Base-by-base conservation (phyloP, 2,797 vertebrate species). In the Rhabdomys pumilio region DNA sequence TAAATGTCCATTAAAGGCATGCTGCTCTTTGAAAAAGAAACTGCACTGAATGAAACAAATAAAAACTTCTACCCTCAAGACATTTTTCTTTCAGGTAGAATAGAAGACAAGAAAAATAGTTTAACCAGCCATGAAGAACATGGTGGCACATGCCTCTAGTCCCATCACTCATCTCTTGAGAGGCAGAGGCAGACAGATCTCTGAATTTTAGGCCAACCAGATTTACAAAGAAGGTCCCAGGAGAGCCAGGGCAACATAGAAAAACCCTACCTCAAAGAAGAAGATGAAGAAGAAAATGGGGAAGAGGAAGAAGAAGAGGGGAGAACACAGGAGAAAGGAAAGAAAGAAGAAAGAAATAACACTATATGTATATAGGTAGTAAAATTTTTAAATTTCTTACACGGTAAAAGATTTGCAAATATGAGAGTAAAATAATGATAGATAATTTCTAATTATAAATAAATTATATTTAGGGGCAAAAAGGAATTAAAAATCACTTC, bases 401-500 rank as follows among this genome's bases (percentile, higher is more conserved):
- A 8, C 53, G 80, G 81, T 94, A 53, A 1, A 94, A 81, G 41
- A 90, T 83, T 9, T 89, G 17, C n/a, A 91, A 87, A 7, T 24
- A 88, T 63, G 47, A 19, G 84, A 86, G 6, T 26, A 41, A 97
- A 93, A 75, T 22, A 82, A 59, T 77, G n/a, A 81, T 53, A 3
- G 14, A 73, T 19, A 93, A 72, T 77, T 3, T 26, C 38, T 92
- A 84, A 82, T 67, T 85, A 73, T 75, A 7, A 75, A 9, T 91
- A 69, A 38, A 29, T 75, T 81, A 57, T 63, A 85, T 95, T 96
- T 44, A 93, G 24, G 63, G 41, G 61, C 86, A 61, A 95, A 59
- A 94, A 77, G 31, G 84, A 38, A 50, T 93, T 88, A 85, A 41
- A 96, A 97, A 91, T 83, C 92, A 29, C 38, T 61, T 93, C 82